These are phyloP conservation scores for Anastatus disparis DNA, from an alignment of 1,140 invertebrate species.

Conservation along the genomic window DNA sequence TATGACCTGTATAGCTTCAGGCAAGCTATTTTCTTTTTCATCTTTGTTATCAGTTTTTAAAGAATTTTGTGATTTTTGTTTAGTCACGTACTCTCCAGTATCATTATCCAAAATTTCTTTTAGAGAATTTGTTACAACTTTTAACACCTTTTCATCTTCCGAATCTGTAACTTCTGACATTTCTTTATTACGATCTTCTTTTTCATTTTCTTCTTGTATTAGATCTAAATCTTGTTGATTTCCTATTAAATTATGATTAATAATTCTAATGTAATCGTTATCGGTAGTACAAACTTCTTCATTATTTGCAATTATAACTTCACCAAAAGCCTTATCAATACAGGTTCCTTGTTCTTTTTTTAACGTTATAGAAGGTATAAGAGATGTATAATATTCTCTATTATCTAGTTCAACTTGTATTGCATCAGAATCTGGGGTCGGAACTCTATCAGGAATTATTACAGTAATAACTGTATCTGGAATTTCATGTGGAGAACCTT, in stretches of 20 bases:
- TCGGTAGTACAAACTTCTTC: slow-evolving; percentile 30
- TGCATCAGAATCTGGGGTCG: slow-evolving; percentile 41
- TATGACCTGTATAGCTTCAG: slow-evolving; percentile 9
- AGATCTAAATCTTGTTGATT: slow-evolving; percentile 49
- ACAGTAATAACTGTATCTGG: slow-evolving; percentile 62
- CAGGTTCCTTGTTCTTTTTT: not conserved
- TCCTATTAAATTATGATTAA: slow-evolving; percentile 46
- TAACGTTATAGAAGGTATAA: not conserved
- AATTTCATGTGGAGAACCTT: slow-evolving; percentile 62
- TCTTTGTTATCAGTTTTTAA: not conserved
- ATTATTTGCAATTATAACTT: slow-evolving; percentile 31
- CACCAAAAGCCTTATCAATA: slow-evolving; percentile 44
- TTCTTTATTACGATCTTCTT: slow-evolving; percentile 52
- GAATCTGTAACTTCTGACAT: slow-evolving; percentile 26
- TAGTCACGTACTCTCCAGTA: slow-evolving; percentile 27
- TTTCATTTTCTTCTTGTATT: no score
- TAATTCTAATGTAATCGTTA: slow-evolving; percentile 44
- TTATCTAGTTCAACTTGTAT: slow-evolving; percentile 45
- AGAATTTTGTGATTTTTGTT: not conserved
- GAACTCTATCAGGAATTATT: slow-evolving; percentile 55
- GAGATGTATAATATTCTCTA: slow-evolving; percentile 6
- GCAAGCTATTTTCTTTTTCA: not conserved
- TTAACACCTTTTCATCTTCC: slow-evolving; percentile 44
- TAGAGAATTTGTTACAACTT: slow-evolving; percentile 44
- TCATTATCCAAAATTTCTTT: slow-evolving; percentile 44